Evolutionary conservation across 2,113 vertebrate species (phyloP).

Genomic region (Pseudonaja textilis): DNA sequence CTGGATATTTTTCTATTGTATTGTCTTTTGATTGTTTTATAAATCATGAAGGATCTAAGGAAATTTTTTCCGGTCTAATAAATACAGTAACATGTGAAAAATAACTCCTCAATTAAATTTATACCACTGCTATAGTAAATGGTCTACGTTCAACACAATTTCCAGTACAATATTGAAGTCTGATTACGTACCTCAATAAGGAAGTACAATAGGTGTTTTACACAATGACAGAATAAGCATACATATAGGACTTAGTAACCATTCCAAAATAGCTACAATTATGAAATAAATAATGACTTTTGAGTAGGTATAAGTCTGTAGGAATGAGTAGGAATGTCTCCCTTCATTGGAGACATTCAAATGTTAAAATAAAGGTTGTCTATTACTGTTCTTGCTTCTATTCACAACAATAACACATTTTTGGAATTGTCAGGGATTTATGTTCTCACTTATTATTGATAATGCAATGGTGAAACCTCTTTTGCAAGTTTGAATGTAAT

Average conservation of each 20-base stretch:
- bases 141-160: neutral
- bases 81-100: neutral
- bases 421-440: neutral
- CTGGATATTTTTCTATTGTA: neutral
- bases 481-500: constrained; percentile 33
- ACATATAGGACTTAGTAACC: neutral
- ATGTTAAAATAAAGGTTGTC: neutral
- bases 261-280: neutral
- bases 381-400: neutral
- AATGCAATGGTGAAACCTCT: constrained; percentile 18
- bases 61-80: neutral
- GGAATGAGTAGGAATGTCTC: too few species aligned
- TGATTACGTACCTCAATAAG: neutral
- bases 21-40: neutral
- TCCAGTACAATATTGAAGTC: neutral
- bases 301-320: neutral
- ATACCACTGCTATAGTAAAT: neutral
- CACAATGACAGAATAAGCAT: neutral
- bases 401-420: neutral
- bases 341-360: neutral
- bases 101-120: neutral
- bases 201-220: neutral
- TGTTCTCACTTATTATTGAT: neutral
- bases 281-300: neutral
- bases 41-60: neutral